phyloP scores from a whole-genome alignment of 2,888 invertebrate species.

The Acleris cristana region DNA sequence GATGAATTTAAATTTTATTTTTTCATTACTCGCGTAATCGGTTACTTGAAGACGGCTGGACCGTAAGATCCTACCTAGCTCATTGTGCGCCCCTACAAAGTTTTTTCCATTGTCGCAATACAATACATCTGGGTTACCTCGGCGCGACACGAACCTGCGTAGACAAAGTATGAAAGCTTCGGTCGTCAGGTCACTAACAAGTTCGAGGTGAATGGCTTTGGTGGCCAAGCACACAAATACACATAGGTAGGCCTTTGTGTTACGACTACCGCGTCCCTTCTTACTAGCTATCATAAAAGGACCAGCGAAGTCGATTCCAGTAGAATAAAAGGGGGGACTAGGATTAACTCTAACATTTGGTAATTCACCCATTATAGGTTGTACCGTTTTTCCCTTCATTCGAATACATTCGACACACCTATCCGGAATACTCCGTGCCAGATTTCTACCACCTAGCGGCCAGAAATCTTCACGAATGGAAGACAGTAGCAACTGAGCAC shows the following conservation, averaged over 20 bases:
- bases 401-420: too few species aligned
- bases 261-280: slow-evolving; percentile 16
- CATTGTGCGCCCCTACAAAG: slow-evolving; percentile 14
- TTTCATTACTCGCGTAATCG: not conserved
- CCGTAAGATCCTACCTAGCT: slow-evolving; percentile 17
- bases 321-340: not conserved
- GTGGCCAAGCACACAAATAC: slow-evolving; percentile 8
- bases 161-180: slow-evolving; percentile 16
- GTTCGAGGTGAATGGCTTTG: slow-evolving; percentile 6
- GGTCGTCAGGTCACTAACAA: slow-evolving; percentile 8
- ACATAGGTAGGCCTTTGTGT: slow-evolving; percentile 10
- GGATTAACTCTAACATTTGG: too few species aligned
- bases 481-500: too few species aligned
- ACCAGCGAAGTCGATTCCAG: slow-evolving; percentile 14
- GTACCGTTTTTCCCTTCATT: too few species aligned
- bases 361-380: too few species aligned
- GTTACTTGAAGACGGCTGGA: slow-evolving; percentile 14
- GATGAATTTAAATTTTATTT: slow-evolving; percentile 7
- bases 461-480: too few species aligned
- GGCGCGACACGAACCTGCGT: slow-evolving; percentile 11
- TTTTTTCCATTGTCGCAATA: not conserved
- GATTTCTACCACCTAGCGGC: too few species aligned
- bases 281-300: slow-evolving; percentile 20
- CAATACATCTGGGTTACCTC: slow-evolving; percentile 14
- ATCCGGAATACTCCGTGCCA: too few species aligned